Conservation (phyloP, 2,888 invertebrate species). For the Falcaria lacertinaria region DNA sequence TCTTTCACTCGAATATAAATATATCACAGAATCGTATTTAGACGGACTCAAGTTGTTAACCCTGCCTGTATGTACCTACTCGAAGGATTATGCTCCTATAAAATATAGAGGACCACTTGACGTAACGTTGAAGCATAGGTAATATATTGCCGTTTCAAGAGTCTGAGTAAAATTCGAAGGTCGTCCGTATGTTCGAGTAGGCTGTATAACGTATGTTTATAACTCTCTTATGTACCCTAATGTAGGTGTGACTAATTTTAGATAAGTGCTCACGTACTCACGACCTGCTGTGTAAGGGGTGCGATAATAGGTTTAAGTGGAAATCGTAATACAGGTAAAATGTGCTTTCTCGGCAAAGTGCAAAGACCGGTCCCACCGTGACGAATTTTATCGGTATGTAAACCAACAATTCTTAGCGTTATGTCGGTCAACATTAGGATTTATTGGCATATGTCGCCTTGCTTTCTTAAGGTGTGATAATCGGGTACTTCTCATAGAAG, state of each 20-base stretch:
- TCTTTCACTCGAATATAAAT: no score
- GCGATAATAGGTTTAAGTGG: conserved; percentile 45
- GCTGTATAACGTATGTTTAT: conserved; percentile 30
- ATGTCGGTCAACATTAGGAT: not conserved
- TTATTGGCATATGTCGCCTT: no score
- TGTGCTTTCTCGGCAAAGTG: not conserved
- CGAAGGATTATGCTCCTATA: not conserved
- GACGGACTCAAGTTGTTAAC: not conserved
- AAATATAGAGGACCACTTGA: not conserved
- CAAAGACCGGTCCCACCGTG: not conserved
- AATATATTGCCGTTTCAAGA: conserved; percentile 10
- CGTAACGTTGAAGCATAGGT: not conserved
- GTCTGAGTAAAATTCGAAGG: conserved; percentile 18
- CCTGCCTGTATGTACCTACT: not conserved
- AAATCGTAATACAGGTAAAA: conserved; percentile 34
- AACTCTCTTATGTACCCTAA: conserved; percentile 26
- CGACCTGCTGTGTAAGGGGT: conserved; percentile 35
- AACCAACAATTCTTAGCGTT: not conserved
- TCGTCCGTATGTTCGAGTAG: conserved; percentile 15
- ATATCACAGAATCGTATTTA: no score
- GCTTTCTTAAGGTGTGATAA: no score
- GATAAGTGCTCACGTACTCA: conserved; percentile 52
- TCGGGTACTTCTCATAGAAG: no score
- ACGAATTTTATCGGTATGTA: not conserved
- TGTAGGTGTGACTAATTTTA: conserved; percentile 42